Evolutionary conservation across 2,797 vertebrate species (phyloP).

Genomic region (Cynodonichthys magdalenae): DNA sequence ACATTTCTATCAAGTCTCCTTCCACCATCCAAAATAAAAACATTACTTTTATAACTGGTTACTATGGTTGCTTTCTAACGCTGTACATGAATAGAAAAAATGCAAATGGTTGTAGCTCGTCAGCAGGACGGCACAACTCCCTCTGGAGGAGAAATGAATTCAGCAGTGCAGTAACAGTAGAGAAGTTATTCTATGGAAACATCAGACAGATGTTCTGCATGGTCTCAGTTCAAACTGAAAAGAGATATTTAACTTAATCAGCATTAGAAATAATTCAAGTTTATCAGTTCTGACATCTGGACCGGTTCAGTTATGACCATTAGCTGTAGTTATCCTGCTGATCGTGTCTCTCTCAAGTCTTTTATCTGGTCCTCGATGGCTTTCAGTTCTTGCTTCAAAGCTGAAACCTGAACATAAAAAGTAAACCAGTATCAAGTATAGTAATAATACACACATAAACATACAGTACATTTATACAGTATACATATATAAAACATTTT

Average conservation of each 20-base stretch:
- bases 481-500: no score
- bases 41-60: no score
- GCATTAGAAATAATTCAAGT: conserved; percentile 2
- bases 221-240: background rate
- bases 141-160: no score
- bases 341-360: conserved; percentile 40
- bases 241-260: background rate
- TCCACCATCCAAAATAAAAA: background rate
- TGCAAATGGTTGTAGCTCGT: no score
- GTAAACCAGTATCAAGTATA: background rate
- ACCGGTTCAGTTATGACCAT: background rate
- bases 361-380: conserved; percentile 73
- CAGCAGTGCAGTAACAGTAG: no score
- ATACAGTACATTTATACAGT: no score
- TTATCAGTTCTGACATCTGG: background rate
- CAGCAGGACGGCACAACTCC: no score
- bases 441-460: no score
- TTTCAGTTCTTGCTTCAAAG: conserved; percentile 73
- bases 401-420: conserved; percentile 64
- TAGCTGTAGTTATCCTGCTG: conserved; percentile 16
- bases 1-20: background rate
- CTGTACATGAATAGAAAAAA: no score
- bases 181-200: no score
- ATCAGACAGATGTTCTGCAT: background rate
- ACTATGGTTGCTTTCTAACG: no score